Percentiles rank a stretch among this genome's conserved stretches.
These are phyloP conservation scores for Caenorhabditis tropicalis DNA, from an alignment of 1,140 invertebrate genomes.

Conservation along the genomic window DNA sequence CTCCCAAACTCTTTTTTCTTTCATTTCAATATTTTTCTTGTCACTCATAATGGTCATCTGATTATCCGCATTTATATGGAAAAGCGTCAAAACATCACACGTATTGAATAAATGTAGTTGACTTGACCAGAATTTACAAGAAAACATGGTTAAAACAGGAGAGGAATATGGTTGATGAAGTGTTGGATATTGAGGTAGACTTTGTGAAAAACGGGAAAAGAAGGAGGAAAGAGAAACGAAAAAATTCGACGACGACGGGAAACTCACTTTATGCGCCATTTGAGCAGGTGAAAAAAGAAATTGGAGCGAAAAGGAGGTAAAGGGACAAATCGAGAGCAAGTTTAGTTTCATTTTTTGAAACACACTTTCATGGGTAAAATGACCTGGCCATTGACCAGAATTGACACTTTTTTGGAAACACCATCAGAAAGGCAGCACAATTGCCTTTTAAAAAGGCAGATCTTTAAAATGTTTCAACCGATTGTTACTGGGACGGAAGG, in stretches of 20 bases:
- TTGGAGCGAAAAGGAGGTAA: neutral
- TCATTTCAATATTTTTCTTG: neutral
- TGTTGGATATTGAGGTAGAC: slow-evolving; percentile 5
- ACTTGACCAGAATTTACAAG: neutral
- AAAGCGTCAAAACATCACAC: slow-evolving; percentile 6
- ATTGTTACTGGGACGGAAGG: too few species aligned
- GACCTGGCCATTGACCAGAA: neutral
- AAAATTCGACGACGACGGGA: neutral
- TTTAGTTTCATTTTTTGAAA: slow-evolving; percentile 23
- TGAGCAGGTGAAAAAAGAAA: slow-evolving; percentile 58
- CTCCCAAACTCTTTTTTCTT: neutral
- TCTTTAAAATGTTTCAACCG: too few species aligned
- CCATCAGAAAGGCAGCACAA: too few species aligned
- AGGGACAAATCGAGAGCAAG: slow-evolving; percentile 23
- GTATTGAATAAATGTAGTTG: neutral
- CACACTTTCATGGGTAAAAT: neutral
- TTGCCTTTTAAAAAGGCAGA: too few species aligned
- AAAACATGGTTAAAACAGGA: neutral
- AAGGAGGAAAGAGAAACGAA: neutral
- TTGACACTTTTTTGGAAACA: neutral
- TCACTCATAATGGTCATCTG: neutral
- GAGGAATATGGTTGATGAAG: neutral
- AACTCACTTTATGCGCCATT: slow-evolving; percentile 51
- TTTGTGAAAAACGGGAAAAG: neutral
- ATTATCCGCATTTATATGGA: neutral